phyloP scores from a whole-genome alignment of 1,140 invertebrate genomes.

The Rhyzopertha dominica region DNA sequence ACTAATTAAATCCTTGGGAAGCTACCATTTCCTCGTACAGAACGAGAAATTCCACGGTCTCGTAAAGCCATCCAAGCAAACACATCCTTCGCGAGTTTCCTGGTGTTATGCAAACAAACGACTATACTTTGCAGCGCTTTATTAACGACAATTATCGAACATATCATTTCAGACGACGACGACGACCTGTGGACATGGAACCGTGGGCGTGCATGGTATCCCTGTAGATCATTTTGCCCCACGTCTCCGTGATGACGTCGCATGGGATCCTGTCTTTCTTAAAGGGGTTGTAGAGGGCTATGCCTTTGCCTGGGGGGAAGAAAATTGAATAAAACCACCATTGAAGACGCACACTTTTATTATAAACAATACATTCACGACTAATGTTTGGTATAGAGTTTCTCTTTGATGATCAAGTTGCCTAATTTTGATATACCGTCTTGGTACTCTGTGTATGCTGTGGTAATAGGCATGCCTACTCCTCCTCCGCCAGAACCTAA shows the following conservation, averaged over 20 bases:
- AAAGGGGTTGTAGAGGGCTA: constrained; percentile 22
- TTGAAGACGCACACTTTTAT: background rate
- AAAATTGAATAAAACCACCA: background rate
- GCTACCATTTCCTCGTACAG: no score
- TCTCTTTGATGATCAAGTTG: constrained; percentile 52
- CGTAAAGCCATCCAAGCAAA: no score
- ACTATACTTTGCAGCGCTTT: no score
- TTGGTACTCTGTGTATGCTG: constrained; percentile 53
- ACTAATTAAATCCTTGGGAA: no score
- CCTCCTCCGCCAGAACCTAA: background rate
- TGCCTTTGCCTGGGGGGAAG: constrained; percentile 10
- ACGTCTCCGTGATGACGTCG: constrained; percentile 15
- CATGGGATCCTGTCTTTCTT: constrained; percentile 5
- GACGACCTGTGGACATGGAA: background rate
- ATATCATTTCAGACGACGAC: no score
- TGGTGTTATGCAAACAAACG: no score
- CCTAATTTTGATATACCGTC: constrained; percentile 54
- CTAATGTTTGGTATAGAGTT: constrained; percentile 43
- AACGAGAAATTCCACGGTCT: no score
- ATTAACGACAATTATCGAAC: no score
- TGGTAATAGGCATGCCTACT: constrained; percentile 11
- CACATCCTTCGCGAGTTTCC: no score
- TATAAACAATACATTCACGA: constrained; percentile 1
- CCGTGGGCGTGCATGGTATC: constrained; percentile 17
- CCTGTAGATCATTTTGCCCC: constrained; percentile 26